Evolutionary conservation across 2,888 invertebrate genomes (phyloP).

Genomic region (Hyppa rectilinea): DNA sequence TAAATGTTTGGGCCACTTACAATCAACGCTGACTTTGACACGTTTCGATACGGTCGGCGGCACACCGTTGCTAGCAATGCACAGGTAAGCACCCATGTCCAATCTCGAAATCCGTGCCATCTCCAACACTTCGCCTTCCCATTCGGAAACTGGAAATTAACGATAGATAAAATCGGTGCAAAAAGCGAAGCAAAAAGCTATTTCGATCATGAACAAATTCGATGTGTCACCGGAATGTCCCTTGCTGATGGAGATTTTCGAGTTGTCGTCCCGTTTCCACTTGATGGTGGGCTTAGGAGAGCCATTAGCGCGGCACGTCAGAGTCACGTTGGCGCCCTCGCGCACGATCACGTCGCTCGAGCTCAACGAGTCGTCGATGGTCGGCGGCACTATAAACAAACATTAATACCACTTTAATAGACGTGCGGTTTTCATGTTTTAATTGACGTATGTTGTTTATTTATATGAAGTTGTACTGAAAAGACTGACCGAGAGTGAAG

Average conservation of each 20-base stretch:
- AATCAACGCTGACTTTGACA: constrained; percentile 98
- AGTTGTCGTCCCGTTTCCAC: constrained; percentile 97
- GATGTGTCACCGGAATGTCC: constrained; percentile 92
- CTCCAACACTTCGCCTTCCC: constrained; percentile 96
- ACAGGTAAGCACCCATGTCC: constrained; percentile 98
- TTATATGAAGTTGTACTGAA: constrained; percentile 5
- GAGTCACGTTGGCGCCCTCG: constrained; percentile 96
- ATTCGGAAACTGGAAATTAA: constrained; percentile 93
- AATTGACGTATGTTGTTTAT: constrained; percentile 24
- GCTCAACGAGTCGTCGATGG: constrained; percentile 97
- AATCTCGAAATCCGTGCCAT: constrained; percentile 96
- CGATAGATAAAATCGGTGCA: constrained; percentile 37
- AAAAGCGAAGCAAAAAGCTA: constrained; percentile 56
- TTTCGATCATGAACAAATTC: constrained; percentile 59
- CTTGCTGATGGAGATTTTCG: constrained; percentile 96
- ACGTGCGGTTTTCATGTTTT: constrained; percentile 38
- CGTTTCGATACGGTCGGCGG: constrained; percentile 97
- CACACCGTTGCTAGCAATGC: constrained; percentile 97
- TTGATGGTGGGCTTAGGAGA: constrained; percentile 97
- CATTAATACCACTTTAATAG: constrained; percentile 70
- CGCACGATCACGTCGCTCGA: constrained; percentile 97
- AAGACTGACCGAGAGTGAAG: not conserved
- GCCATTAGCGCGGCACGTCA: constrained; percentile 97
- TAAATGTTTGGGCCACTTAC: constrained; percentile 91
- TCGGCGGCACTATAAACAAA: constrained; percentile 95